A percentile compares a stretch with the other conserved stretches of the same genome.
phyloP scores from a whole-genome alignment of 35 echinoderm and acorn worm genomes.

The Apostichopus parvimensis region DNA sequence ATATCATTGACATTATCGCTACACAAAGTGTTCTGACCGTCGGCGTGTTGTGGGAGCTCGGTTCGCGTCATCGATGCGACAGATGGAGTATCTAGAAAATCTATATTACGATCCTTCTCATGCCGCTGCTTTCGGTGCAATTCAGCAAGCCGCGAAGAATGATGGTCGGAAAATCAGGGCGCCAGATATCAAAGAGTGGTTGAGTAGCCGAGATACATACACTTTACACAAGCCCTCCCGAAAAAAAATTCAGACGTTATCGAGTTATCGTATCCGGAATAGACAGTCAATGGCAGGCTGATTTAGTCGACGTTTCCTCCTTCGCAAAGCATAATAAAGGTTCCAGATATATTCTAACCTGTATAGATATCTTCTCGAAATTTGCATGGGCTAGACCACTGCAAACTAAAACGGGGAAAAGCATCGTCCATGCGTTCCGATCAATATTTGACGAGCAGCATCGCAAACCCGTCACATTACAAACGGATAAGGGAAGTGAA shows the following conservation, averaged over 20 bases:
- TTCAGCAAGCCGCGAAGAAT: conserved; percentile 4
- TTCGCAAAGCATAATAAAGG: conserved; percentile 59
- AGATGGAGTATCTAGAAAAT: not conserved
- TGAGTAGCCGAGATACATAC: conserved; percentile 24
- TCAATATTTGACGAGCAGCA: conserved; percentile 34
- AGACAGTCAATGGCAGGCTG: conserved; percentile 42
- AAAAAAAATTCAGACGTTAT: not conserved
- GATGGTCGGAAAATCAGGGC: not conserved
- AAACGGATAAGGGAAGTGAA: conserved; percentile 69
- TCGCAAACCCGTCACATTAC: conserved; percentile 51
- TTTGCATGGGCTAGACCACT: conserved; percentile 68
- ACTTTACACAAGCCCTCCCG: conserved; percentile 57
- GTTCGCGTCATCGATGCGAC: too few relatives aligned
- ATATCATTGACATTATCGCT: not conserved
- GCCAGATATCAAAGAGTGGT: not conserved
- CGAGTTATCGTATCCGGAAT: conserved; percentile 37
- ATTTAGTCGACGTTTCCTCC: conserved; percentile 19
- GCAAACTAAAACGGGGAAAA: conserved; percentile 49
- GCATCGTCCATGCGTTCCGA: conserved; percentile 44
- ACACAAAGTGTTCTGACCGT: not conserved
- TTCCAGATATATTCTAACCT: conserved; percentile 66
- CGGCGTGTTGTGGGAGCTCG: too few relatives aligned
- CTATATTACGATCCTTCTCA: conserved; percentile 52
- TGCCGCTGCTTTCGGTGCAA: conserved; percentile 17
- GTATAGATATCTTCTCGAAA: conserved; percentile 74